These are phyloP conservation scores for Protonemura montana DNA, from an alignment of 2,888 invertebrate species.

Conservation along the genomic window DNA sequence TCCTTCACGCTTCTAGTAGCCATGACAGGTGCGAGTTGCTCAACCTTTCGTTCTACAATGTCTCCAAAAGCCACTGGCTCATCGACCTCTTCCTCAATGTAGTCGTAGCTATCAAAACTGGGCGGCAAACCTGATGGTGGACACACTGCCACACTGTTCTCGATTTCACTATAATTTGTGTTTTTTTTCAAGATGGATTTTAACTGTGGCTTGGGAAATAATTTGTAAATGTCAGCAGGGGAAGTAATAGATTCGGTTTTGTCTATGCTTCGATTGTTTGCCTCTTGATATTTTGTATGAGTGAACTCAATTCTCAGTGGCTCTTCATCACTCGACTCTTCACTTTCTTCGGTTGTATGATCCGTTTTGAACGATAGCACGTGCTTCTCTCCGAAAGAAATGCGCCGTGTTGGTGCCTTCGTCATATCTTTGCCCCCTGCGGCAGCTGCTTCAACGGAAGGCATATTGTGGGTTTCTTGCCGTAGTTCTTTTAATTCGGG, in stretches of 20 bases:
- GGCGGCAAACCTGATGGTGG: neutral
- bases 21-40: neutral
- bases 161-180: neutral
- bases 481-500: neutral
- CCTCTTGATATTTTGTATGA: constrained; percentile 25
- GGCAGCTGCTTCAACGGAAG: neutral
- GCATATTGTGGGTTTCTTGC: neutral
- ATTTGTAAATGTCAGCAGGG: constrained; percentile 43
- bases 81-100: neutral
- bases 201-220: neutral
- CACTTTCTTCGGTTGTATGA: neutral
- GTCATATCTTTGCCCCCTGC: neutral
- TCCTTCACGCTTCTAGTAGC: neutral
- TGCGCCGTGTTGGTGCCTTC: neutral
- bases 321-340: constrained; percentile 40
- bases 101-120: neutral
- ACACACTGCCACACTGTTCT: neutral
- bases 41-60: neutral
- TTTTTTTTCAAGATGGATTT: constrained; percentile 44
- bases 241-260: constrained; percentile 15
- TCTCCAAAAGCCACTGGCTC: constrained; percentile 18
- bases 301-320: constrained; percentile 39
- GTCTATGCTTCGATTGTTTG: neutral
- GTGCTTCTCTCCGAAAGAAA: constrained; percentile 42
- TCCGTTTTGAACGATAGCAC: neutral